Conservation (phyloP, 2,113 vertebrate genomes). For the Oreotragus oreotragus region DNA sequence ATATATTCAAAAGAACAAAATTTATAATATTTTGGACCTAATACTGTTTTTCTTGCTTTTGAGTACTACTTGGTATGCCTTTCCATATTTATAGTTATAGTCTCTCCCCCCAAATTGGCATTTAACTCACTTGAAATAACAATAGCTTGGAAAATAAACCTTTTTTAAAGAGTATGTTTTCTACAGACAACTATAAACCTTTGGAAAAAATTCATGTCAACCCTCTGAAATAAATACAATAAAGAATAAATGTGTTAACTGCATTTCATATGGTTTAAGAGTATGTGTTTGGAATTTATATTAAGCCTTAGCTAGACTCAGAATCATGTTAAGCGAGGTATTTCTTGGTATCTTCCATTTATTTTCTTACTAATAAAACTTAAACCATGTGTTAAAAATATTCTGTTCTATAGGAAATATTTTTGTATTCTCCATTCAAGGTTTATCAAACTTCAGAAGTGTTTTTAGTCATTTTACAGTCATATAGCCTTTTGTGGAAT, state of each 20-base stretch:
- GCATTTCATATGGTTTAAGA: constrained; percentile 14
- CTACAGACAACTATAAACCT: constrained; percentile 71
- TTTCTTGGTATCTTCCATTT: background rate
- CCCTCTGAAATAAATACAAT: constrained; percentile 76
- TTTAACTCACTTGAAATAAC: constrained; percentile 77
- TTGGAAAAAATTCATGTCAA: constrained; percentile 78
- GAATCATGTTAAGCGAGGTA: background rate
- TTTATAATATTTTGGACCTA: constrained; percentile 55
- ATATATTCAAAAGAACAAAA: constrained; percentile 74
- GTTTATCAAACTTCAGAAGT: background rate
- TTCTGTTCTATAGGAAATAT: background rate
- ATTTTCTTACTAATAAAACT: background rate
- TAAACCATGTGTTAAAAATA: background rate
- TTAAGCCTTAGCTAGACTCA: background rate
- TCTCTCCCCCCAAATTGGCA: constrained; percentile 69
- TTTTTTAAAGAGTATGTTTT: constrained; percentile 73
- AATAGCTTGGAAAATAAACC: constrained; percentile 72
- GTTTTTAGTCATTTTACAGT: background rate
- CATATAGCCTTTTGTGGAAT: background rate
- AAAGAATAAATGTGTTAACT: constrained; percentile 75
- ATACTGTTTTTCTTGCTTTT: constrained; percentile 57
- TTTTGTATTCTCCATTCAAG: background rate
- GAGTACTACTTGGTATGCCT: constrained; percentile 25
- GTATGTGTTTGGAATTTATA: constrained; percentile 14
- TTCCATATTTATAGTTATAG: constrained; percentile 69